Base-by-base conservation (phyloP, 2,797 vertebrate species). In the Delichon dasypus region DNA sequence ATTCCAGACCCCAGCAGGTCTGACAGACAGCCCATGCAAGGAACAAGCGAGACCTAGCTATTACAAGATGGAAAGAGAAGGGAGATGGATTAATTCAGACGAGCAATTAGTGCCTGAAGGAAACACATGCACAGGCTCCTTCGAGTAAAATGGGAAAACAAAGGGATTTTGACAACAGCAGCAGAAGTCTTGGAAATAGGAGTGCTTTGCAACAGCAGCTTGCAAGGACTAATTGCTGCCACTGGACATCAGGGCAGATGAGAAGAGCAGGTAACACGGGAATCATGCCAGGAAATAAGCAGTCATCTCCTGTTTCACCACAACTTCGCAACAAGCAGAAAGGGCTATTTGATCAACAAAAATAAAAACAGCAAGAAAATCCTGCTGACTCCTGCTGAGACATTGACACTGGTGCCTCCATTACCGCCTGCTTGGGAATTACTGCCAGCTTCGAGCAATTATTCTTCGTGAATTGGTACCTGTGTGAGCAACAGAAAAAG, bases 401-500 rank as follows among this genome's bases (percentile, higher is more conserved):
- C n/a, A 45, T 1, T 38, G 67, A 57, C 32, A 17, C 23, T 7
- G 50, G 44, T 68, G 54, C 54, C 44, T 57, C 57, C 3, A 5
- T 58, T 55, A 25, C 48, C 1, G 0, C 55, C 79, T 57, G 19
- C 64, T 32, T 51, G 48, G 82, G 58, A 26, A 22, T 66, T 75
- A 40, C 80, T 51, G 62, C 66, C 71, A 73, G 67, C 66, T 85
- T 45, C 4, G 11, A 85, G 66, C 38, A 86, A 71, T 65, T 22
- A 3, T 34, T 85, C 91, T 80, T 70, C 36, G 3, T 36, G 13
- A 81, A 36, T 13, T 4, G 2, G 29, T 62, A 94, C 90, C 94
- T 96, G 91, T 32, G 45, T 66, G 64, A 96, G 45, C n/a, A 95
- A 91, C 60, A 90, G 22, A 72, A 78, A 75, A 22, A n/a, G 27